These are phyloP conservation scores for Tillus elongatus DNA, from an alignment of 2,888 invertebrate species.

Conservation along the genomic window DNA sequence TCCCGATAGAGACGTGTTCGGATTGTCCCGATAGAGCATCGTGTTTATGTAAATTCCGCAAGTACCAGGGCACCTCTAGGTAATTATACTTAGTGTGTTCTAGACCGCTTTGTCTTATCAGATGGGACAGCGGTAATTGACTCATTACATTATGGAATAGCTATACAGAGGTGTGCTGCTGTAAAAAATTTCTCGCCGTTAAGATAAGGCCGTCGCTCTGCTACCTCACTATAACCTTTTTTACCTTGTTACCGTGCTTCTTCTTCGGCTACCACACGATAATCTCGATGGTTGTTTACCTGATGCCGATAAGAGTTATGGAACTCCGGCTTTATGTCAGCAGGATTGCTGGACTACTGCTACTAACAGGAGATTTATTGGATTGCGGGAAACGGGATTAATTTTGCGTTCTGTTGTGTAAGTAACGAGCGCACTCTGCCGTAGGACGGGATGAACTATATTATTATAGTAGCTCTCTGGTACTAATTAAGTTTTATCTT, in stretches of 20 bases:
- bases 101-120: slow-evolving; percentile 37
- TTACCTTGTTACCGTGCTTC: slow-evolving; percentile 32
- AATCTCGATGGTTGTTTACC: slow-evolving; percentile 32
- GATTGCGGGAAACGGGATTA: no score
- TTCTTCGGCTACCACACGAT: slow-evolving; percentile 28
- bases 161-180: slow-evolving; percentile 36
- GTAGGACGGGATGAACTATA: no score
- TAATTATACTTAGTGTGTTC: slow-evolving; percentile 40
- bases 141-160: slow-evolving; percentile 39
- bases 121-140: slow-evolving; percentile 40
- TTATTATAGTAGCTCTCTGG: no score
- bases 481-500: no score
- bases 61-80: slow-evolving; percentile 31
- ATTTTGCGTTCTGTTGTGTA: no score
- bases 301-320: slow-evolving; percentile 24
- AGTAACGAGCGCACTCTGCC: no score
- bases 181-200: slow-evolving; percentile 41
- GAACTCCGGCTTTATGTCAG: slow-evolving; percentile 19
- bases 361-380: no score
- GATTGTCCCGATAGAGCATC: no score
- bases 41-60: slow-evolving; percentile 40
- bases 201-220: slow-evolving; percentile 33
- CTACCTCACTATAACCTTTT: slow-evolving; percentile 26
- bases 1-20: no score
- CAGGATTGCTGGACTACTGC: no score